Conservation (phyloP, 2,888 invertebrate genomes). For the Sarcophaga rosellei region DNA sequence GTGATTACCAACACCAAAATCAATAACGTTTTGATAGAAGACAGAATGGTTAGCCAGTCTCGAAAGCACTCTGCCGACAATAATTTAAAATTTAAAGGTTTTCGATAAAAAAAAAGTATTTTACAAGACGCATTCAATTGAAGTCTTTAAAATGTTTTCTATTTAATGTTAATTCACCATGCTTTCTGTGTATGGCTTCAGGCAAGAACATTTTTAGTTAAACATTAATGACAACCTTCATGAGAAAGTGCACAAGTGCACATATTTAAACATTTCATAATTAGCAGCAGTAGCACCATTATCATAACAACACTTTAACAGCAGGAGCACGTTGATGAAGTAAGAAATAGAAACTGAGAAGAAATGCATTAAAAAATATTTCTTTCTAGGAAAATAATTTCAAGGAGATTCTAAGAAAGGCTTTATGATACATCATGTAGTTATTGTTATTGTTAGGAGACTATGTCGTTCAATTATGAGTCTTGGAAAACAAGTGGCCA, state of each 20-base stretch:
- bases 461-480: not conserved
- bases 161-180: too few relatives aligned
- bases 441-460: not conserved
- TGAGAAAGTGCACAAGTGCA: not conserved
- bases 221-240: not conserved
- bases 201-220: not conserved
- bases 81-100: too few relatives aligned
- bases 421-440: not conserved
- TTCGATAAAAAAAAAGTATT: too few relatives aligned
- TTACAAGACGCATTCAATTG: too few relatives aligned
- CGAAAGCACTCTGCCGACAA: too few relatives aligned
- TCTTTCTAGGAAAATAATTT: conserved; percentile 30
- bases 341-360: not conserved
- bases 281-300: conserved; percentile 21
- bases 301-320: conserved; percentile 16
- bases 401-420: conserved; percentile 27
- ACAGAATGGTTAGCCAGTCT: too few relatives aligned
- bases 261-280: conserved; percentile 28
- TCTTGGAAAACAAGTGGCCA: not conserved
- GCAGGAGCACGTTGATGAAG: not conserved
- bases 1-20: too few relatives aligned
- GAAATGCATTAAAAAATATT: conserved; percentile 20
- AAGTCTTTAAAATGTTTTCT: too few relatives aligned
- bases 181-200: not conserved
- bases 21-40: too few relatives aligned